phyloP scores from a whole-genome alignment of 2,797 vertebrate species.

The Galagoides demidoff region DNA sequence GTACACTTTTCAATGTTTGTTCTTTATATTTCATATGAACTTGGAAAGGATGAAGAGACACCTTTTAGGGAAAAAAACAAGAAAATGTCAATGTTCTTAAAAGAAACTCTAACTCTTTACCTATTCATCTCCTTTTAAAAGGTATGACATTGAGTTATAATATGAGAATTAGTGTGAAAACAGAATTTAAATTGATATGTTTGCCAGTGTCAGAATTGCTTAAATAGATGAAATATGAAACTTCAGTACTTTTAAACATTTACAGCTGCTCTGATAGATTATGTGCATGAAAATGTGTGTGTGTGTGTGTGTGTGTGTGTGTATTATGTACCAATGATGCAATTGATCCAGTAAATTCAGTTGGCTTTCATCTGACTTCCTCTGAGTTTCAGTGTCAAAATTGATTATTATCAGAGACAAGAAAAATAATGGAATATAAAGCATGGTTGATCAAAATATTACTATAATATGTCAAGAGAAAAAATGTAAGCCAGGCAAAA shows the following conservation, averaged over 20 bases:
- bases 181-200: constrained; percentile 24
- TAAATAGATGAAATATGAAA: constrained; percentile 33
- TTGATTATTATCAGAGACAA: constrained; percentile 71
- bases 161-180: constrained; percentile 45
- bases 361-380: constrained; percentile 62
- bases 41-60: background rate
- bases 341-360: constrained; percentile 10
- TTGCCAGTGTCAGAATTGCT: background rate
- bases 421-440: constrained; percentile 70
- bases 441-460: constrained; percentile 63
- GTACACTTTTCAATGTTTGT: background rate
- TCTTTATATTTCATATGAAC: background rate
- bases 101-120: constrained; percentile 10
- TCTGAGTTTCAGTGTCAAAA: constrained; percentile 68
- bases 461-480: constrained; percentile 54
- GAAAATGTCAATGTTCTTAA: constrained; percentile 25
- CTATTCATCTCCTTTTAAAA: background rate
- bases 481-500: constrained; percentile 47
- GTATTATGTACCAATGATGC: background rate
- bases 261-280: background rate
- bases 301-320: background rate
- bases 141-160: constrained; percentile 35
- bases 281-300: too few relatives aligned
- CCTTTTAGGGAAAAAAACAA: background rate
- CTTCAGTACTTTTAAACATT: constrained; percentile 37